A percentile compares a stretch with the other conserved stretches of the same genome.
These are phyloP conservation scores for Macrotis lagotis DNA, from an alignment of 2,113 vertebrate species.

Conservation along the genomic window DNA sequence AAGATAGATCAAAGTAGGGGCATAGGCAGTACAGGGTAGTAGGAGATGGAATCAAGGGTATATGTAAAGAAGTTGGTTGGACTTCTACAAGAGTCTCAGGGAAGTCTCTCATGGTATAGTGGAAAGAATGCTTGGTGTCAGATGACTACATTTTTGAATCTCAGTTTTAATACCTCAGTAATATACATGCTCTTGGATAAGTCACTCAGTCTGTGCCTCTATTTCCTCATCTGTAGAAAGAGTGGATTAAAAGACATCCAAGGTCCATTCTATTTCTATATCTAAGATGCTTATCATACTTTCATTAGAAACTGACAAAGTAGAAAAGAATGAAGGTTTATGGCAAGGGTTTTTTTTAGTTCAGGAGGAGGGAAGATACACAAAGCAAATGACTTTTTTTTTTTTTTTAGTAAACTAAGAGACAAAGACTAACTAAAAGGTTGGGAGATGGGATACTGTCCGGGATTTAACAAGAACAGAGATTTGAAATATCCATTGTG, in stretches of 20 bases:
- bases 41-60: neutral
- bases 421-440: neutral
- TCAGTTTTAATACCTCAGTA: neutral
- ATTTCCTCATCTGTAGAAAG: neutral
- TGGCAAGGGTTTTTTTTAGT: neutral
- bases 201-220: neutral
- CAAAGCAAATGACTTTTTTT: neutral
- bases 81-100: neutral
- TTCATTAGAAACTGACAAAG: neutral
- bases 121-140: neutral
- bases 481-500: neutral
- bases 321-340: neutral
- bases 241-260: neutral
- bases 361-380: neutral
- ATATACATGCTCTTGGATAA: neutral
- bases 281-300: neutral
- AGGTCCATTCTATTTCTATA: neutral
- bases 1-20: neutral
- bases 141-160: neutral
- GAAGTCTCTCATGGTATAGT: neutral
- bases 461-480: neutral
- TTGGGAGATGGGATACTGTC: neutral
- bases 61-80: neutral
- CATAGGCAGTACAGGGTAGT: neutral
- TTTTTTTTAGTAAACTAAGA: neutral